Percentiles rank a stretch among this genome's conserved stretches.
Conservation (phyloP, 1,140 invertebrate genomes). For the Caenorhabditis brenneri region DNA sequence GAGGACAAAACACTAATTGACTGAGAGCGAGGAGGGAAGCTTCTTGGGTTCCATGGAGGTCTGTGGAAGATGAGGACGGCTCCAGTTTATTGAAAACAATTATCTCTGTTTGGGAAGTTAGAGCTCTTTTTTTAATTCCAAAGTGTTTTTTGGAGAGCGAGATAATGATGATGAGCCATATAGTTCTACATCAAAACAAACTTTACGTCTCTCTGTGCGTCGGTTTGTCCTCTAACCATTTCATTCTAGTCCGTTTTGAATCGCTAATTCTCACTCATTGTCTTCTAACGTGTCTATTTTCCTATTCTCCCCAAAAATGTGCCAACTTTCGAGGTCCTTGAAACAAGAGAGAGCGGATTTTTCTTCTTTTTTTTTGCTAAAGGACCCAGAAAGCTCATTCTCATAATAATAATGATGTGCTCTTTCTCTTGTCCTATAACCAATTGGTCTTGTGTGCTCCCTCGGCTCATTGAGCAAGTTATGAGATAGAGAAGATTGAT, state of each 20-base stretch:
- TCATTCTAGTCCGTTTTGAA: not conserved
- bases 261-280: not conserved
- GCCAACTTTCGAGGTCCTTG: not conserved
- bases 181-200: too few species aligned
- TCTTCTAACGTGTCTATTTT: not conserved
- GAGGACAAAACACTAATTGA: conserved; percentile 37
- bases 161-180: not conserved
- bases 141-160: not conserved
- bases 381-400: not conserved
- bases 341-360: not conserved
- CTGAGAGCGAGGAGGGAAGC: not conserved
- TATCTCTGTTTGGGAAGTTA: not conserved
- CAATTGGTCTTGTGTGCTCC: not conserved
- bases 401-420: not conserved
- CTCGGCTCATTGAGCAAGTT: not conserved
- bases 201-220: too few species aligned
- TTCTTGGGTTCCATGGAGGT: too few species aligned
- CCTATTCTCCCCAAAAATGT: not conserved
- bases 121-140: too few species aligned
- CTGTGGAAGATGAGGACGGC: too few species aligned
- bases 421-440: not conserved
- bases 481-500: not conserved
- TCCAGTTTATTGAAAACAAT: not conserved
- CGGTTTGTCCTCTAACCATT: not conserved
- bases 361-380: not conserved